Conservation (phyloP, 2,888 invertebrate species). For the Mythimna impura region DNA sequence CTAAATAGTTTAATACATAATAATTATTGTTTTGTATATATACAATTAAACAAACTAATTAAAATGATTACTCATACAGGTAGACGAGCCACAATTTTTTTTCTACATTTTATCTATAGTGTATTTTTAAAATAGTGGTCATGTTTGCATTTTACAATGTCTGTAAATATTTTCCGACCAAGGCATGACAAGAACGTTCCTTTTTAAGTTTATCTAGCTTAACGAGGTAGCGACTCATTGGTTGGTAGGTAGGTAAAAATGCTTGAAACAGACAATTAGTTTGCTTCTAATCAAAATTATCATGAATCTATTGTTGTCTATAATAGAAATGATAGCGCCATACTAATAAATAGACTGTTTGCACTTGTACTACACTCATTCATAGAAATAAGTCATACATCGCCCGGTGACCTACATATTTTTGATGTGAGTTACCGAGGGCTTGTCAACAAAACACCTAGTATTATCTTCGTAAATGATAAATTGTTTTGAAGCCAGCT, state of each 20-base stretch:
- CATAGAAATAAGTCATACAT: conserved; percentile 35
- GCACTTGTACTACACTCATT: conserved; percentile 20
- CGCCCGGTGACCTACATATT: conserved; percentile 68
- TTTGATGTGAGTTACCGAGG: conserved; percentile 56
- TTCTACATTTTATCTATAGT: no score
- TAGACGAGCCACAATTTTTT: background rate
- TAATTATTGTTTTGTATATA: conserved; percentile 27
- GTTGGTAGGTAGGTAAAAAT: no score
- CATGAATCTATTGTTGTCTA: conserved; percentile 15
- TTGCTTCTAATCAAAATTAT: background rate
- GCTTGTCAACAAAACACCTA: conserved; percentile 67
- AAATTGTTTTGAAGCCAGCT: conserved; percentile 62
- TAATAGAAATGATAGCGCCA: conserved; percentile 1
- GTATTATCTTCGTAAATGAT: conserved; percentile 67
- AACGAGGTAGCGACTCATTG: background rate
- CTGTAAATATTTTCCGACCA: background rate
- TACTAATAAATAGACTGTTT: conserved; percentile 17
- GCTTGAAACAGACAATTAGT: background rate
- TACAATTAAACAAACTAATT: background rate
- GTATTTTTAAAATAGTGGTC: background rate
- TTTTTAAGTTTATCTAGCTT: background rate
- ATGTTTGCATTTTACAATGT: background rate
- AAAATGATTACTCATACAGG: conserved; percentile 34
- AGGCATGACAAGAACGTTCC: background rate
- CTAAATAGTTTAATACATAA: conserved; percentile 29